Evolutionary conservation across 2,888 invertebrate genomes (phyloP).

Genomic region (Zootermopsis nevadensis): DNA sequence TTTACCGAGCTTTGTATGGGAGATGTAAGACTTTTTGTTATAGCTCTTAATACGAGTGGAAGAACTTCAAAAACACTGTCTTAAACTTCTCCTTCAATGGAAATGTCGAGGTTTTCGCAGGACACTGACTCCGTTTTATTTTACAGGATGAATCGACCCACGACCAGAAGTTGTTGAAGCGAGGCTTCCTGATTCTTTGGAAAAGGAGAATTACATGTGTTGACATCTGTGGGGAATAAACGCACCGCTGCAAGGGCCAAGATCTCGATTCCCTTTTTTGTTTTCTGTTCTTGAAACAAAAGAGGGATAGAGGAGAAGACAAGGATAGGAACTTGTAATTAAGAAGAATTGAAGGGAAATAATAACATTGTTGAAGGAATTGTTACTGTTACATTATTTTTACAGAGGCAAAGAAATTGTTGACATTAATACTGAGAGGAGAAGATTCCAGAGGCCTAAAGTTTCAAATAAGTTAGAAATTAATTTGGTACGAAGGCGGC

Average conservation of each 20-base stretch:
- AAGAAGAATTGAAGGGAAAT: background rate
- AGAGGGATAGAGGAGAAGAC: conserved; percentile 47
- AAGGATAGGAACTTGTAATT: conserved; percentile 33
- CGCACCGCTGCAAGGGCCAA: conserved; percentile 34
- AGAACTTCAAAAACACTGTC: too few species aligned
- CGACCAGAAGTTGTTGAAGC: conserved; percentile 14
- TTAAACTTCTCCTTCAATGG: too few species aligned
- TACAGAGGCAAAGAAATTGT: background rate
- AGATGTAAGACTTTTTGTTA: too few species aligned
- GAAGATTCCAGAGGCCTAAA: conserved; percentile 22
- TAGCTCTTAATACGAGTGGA: too few species aligned
- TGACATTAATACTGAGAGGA: background rate
- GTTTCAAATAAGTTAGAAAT: background rate
- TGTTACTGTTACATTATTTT: background rate
- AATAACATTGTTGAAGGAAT: background rate
- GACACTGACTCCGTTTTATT: background rate
- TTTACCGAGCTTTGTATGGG: too few species aligned
- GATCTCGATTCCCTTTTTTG: conserved; percentile 50
- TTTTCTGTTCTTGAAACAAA: conserved; percentile 46
- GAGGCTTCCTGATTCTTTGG: background rate
- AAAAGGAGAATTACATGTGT: conserved; percentile 18
- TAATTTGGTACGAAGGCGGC: background rate
- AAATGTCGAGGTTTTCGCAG: too few species aligned
- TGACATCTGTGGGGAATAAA: conserved; percentile 17
- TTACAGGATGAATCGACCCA: background rate